Conservation (phyloP, 2,888 invertebrate species). For the Branchellion lobata region DNA sequence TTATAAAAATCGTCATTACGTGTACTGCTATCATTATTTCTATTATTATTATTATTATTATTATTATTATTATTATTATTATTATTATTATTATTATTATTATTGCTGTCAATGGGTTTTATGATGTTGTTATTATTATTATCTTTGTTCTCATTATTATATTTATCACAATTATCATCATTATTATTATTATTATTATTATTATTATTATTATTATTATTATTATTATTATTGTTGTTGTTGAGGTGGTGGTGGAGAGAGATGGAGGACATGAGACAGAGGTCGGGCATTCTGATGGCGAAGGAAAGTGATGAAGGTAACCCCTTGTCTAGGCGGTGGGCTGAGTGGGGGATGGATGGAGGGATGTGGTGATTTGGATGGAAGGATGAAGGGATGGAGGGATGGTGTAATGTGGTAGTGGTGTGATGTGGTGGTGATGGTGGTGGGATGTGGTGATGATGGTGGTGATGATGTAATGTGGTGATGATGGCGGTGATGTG, state of each 20-base stretch:
- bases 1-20: background rate
- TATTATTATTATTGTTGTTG: no score
- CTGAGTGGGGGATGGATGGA: background rate
- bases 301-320: slow-evolving; percentile 9
- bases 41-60: slow-evolving; percentile 13
- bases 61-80: background rate
- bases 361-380: background rate
- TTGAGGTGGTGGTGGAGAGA: background rate
- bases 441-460: no score
- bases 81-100: background rate
- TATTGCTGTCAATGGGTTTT: background rate
- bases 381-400: no score
- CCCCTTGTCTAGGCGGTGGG: slow-evolving; percentile 26
- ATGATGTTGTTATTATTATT: background rate
- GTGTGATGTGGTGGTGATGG: no score
- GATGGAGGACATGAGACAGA: slow-evolving; percentile 33
- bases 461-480: no score
- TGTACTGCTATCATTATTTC: background rate
- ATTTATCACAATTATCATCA: background rate
- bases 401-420: no score
- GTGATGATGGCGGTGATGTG: no score
- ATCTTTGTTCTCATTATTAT: background rate
- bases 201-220: no score
- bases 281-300: slow-evolving; percentile 43
- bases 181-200: no score